These are phyloP conservation scores for Halesus radiatus DNA, from an alignment of 1,140 invertebrate species.

Conservation along the genomic window DNA sequence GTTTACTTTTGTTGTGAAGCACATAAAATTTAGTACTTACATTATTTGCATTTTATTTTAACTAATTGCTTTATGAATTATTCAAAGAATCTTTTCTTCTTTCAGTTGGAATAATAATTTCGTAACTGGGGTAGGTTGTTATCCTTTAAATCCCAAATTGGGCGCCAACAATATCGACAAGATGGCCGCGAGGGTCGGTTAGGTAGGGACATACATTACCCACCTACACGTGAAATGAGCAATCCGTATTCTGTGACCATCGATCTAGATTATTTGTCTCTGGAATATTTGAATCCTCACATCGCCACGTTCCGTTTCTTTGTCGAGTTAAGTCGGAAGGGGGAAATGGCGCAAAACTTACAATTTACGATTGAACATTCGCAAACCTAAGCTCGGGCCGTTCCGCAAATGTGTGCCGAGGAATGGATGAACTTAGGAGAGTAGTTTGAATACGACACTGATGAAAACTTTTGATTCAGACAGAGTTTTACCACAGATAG, in stretches of 20 bases:
- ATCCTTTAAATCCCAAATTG: too few relatives aligned
- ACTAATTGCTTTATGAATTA: too few relatives aligned
- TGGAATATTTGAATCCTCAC: constrained; percentile 2
- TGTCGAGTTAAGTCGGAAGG: not conserved
- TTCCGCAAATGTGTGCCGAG: constrained; percentile 3
- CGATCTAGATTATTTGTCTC: not conserved
- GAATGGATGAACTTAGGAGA: not conserved
- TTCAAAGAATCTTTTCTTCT: too few relatives aligned
- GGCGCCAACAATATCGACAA: too few relatives aligned
- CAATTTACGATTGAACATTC: too few relatives aligned
- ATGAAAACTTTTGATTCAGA: constrained; percentile 1
- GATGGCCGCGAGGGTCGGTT: not conserved
- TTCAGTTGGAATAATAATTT: too few relatives aligned
- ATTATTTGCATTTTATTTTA: too few relatives aligned
- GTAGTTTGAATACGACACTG: not conserved
- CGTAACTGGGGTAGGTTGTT: too few relatives aligned
- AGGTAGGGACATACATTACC: not conserved
- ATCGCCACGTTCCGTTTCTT: not conserved
- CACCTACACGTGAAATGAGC: not conserved
- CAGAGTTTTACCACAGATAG: too few relatives aligned
- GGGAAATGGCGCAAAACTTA: not conserved
- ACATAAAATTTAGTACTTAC: too few relatives aligned
- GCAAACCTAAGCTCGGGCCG: too few relatives aligned
- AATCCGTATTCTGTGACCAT: not conserved
- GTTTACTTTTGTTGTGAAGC: too few relatives aligned